Conservation (phyloP, 2,888 invertebrate species). For the Eupithecia abbreviata region DNA sequence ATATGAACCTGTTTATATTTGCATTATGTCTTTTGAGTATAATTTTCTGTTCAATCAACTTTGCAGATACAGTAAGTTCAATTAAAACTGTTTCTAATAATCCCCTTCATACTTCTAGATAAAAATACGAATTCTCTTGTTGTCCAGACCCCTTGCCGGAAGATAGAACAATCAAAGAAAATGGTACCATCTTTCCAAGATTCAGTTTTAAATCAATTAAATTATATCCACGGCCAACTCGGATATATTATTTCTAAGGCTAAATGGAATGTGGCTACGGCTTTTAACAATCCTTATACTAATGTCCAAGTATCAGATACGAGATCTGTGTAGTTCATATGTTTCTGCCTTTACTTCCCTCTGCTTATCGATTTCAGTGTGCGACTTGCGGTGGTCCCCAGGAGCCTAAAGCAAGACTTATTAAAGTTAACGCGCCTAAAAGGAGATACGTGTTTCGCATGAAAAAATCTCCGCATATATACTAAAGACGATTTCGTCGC, state of each 20-base stretch:
- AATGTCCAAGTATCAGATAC: not conserved
- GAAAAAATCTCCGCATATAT: slow-evolving; percentile 62
- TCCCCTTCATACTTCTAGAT: slow-evolving; percentile 8
- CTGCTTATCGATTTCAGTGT: slow-evolving; percentile 60
- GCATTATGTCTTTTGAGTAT: slow-evolving; percentile 20
- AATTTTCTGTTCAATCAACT: slow-evolving; percentile 28
- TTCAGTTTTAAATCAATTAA: slow-evolving; percentile 42
- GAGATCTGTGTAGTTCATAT: not conserved
- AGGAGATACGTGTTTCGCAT: slow-evolving; percentile 64
- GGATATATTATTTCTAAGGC: slow-evolving; percentile 44
- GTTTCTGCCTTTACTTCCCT: not conserved
- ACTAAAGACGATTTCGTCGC: slow-evolving; percentile 47
- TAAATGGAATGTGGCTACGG: slow-evolving; percentile 41
- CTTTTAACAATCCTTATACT: slow-evolving; percentile 9
- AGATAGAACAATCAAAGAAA: slow-evolving; percentile 42
- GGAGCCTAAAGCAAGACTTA: slow-evolving; percentile 45
- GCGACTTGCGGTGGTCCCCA: slow-evolving; percentile 52
- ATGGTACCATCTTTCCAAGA: slow-evolving; percentile 40
- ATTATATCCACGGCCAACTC: slow-evolving; percentile 44
- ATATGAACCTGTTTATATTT: slow-evolving; percentile 25
- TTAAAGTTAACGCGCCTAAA: slow-evolving; percentile 64
- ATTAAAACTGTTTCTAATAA: not conserved
- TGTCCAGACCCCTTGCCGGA: slow-evolving; percentile 50
- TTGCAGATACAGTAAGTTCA: slow-evolving; percentile 31
- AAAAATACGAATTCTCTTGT: slow-evolving; percentile 32